A percentile compares a stretch with the other conserved stretches of the same genome.
Conservation (phyloP, 2,888 invertebrate species). For the Ichneumoninae sp. region DNA sequence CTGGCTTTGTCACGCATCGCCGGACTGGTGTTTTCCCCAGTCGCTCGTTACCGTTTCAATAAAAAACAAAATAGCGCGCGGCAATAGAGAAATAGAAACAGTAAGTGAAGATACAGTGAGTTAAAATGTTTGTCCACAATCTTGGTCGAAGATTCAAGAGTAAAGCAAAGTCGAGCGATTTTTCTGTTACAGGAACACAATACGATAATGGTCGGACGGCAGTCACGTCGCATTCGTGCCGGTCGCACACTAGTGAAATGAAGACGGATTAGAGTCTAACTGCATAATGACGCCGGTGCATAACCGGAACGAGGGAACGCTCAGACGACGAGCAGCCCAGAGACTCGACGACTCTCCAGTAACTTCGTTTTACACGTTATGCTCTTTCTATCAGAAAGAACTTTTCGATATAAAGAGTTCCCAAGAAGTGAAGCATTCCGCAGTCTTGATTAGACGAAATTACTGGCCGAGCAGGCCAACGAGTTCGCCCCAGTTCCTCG, state of each 20-base stretch:
- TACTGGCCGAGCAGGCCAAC: conserved; percentile 41
- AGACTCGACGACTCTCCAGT: conserved; percentile 42
- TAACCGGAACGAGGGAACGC: conserved; percentile 70
- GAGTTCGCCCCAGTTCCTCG: conserved; percentile 54
- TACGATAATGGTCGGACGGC: not conserved
- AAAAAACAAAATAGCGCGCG: not conserved
- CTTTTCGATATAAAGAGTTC: conserved; percentile 23
- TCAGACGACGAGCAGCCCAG: conserved; percentile 40
- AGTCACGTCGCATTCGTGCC: conserved; percentile 38
- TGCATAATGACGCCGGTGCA: conserved; percentile 69
- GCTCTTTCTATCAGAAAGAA: conserved; percentile 12
- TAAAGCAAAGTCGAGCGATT: conserved; percentile 29
- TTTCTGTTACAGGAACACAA: not conserved
- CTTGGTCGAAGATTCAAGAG: not conserved
- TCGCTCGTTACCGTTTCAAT: conserved; percentile 25
- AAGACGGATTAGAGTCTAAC: conserved; percentile 70
- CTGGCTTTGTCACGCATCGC: conserved; percentile 33
- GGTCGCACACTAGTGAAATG: conserved; percentile 56
- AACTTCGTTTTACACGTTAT: not conserved
- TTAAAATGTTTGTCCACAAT: conserved; percentile 15
- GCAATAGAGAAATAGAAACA: not conserved
- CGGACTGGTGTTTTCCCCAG: conserved; percentile 12
- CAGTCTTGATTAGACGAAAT: conserved; percentile 51
- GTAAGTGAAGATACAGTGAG: not conserved
- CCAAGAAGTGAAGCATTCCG: not conserved